phyloP scores from a whole-genome alignment of 1,140 invertebrate genomes.

The Tribolium madens region DNA sequence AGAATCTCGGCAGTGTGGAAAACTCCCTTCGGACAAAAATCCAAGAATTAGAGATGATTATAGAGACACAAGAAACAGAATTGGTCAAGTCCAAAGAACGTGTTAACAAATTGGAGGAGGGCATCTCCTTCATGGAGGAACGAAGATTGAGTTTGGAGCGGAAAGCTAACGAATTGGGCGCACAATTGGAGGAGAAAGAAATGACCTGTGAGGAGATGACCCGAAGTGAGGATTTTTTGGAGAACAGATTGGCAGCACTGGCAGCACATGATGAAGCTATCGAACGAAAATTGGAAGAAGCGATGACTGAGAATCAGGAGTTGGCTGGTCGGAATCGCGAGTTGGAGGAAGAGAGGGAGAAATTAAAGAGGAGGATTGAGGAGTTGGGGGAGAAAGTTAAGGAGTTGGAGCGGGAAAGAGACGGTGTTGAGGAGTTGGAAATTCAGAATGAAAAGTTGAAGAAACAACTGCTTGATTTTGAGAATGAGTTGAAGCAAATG shows the following conservation, averaged over 20 bases:
- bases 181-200: constrained; percentile 69
- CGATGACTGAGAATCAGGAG: constrained; percentile 71
- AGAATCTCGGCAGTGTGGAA: constrained; percentile 40
- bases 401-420: constrained; percentile 39
- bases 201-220: constrained; percentile 69
- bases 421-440: constrained; percentile 53
- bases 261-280: constrained; percentile 71
- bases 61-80: constrained; percentile 78
- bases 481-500: constrained; percentile 68
- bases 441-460: constrained; percentile 60
- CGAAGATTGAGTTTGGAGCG: constrained; percentile 69
- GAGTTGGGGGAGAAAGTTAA: constrained; percentile 64
- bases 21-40: constrained; percentile 70
- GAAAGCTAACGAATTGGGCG: constrained; percentile 69
- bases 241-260: constrained; percentile 68
- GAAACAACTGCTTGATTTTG: constrained; percentile 65
- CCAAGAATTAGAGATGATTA: constrained; percentile 78
- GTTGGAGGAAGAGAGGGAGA: constrained; percentile 63
- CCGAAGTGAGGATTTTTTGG: constrained; percentile 70
- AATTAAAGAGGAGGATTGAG: constrained; percentile 67
- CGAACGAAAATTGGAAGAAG: constrained; percentile 69
- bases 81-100: constrained; percentile 73
- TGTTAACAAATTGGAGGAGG: constrained; percentile 72
- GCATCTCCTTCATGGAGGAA: constrained; percentile 69
- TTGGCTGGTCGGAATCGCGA: constrained; percentile 67